Conservation (phyloP, 1,140 invertebrate species). For the Drosophila pseudoananassae region DNA sequence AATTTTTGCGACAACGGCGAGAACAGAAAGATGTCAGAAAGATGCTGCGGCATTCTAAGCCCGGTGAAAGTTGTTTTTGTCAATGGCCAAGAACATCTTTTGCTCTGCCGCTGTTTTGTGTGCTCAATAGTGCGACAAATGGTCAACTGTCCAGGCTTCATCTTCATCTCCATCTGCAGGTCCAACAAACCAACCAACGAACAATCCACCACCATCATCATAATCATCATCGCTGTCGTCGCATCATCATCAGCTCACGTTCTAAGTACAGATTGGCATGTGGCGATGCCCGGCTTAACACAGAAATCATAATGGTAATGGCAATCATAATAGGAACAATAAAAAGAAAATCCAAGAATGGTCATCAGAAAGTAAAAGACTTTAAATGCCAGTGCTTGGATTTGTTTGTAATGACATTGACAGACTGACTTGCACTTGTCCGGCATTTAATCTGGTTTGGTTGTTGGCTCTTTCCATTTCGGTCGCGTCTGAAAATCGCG, state of each 20-base stretch:
- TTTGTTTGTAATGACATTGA: constrained; percentile 49
- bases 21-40: constrained; percentile 61
- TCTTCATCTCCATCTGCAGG: constrained; percentile 6
- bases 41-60: constrained; percentile 58
- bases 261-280: constrained; percentile 72
- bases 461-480: constrained; percentile 30
- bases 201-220: constrained; percentile 4
- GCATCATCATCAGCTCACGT: constrained; percentile 59
- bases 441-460: constrained; percentile 36
- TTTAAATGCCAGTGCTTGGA: constrained; percentile 43
- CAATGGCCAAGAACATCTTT: constrained; percentile 71
- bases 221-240: constrained; percentile 24
- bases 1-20: constrained; percentile 51
- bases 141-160: constrained; percentile 38
- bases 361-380: constrained; percentile 62
- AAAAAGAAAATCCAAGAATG: constrained; percentile 55
- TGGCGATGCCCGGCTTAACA: constrained; percentile 60
- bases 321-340: constrained; percentile 64
- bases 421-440: constrained; percentile 47
- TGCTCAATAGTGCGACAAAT: constrained; percentile 76
- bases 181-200: not conserved
- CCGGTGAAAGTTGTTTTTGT: constrained; percentile 81
- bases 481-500: constrained; percentile 14
- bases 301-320: constrained; percentile 79
- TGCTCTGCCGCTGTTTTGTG: constrained; percentile 33